Base-by-base conservation (phyloP, 1,140 invertebrate species). In the Heliconius hermathena region DNA sequence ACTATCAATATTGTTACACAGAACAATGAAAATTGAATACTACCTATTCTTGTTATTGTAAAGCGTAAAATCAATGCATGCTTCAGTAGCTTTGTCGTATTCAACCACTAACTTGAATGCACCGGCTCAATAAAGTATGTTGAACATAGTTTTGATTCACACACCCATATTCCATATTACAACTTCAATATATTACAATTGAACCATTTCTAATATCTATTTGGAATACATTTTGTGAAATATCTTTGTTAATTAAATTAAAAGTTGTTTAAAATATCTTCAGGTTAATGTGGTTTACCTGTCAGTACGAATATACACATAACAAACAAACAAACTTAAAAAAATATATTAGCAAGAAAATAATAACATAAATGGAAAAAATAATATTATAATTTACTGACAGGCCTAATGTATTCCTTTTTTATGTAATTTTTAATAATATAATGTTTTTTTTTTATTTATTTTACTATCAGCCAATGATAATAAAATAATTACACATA, bases 1-100 rank as follows among this genome's bases (percentile, higher is more conserved):
- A 85, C 82, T 85, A 86, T 85, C 76, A 76, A 79, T 81, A 84
- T 86, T 85, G 81, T 86, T 81, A 82, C 54, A 82, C 83, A 79
- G 81, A 83, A 84, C 74, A 81, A 71, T 78, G 71, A 73, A 60
- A 77, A 72, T 76, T 73, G 78, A 81, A 81, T 57, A 76, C 79
- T 70, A 81, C 72, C 79, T 77, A 83, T 80, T 86, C 83, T 86
- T 84, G 84, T 85, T 71, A 77, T 78, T 85, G 83, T 80, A 84
- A 84, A 84, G 78, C 74, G 82, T 60, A 85, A 82, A 81, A 82
- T 84, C 74, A 78, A 77, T 81, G 82, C 78, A 82, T 81, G 77
- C 78, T 83, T 79, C 78, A 80, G 70, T 86, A 80, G 81, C 46
- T 78, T 81, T 83, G 74, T 84, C 81, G 81, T 82, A 71, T 81